Percentiles rank a stretch among this genome's conserved stretches.
Conservation (phyloP, 2,888 invertebrate species). For the Helleia helle region DNA sequence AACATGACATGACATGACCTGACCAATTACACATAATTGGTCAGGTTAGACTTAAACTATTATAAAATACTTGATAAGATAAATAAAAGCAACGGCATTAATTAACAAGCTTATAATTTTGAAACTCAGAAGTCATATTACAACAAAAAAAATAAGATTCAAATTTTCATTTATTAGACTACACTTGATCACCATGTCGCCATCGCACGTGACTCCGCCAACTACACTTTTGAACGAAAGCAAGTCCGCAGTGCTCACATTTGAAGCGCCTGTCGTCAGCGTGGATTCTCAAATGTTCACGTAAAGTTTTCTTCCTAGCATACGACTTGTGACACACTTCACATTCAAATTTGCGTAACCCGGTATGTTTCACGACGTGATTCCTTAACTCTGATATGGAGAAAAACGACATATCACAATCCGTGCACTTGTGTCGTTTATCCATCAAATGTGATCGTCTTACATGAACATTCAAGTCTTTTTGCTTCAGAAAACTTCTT, state of each 20-base stretch:
- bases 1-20: no score
- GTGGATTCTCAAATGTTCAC: slow-evolving; percentile 26
- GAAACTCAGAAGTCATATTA: no score
- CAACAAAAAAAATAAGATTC: no score
- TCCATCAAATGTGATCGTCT: slow-evolving; percentile 42
- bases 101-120: no score
- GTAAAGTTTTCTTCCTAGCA: slow-evolving; percentile 24
- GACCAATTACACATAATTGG: no score
- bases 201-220: slow-evolving; percentile 24
- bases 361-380: slow-evolving; percentile 36
- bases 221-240: slow-evolving; percentile 27
- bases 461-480: slow-evolving; percentile 33
- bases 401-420: slow-evolving; percentile 41
- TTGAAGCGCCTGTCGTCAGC: slow-evolving; percentile 22
- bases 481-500: slow-evolving; percentile 30
- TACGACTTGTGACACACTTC: slow-evolving; percentile 34
- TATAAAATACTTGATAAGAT: no score
- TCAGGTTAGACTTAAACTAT: no score
- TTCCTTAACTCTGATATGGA: slow-evolving; percentile 30
- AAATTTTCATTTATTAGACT: background rate
- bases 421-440: slow-evolving; percentile 32
- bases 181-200: slow-evolving; percentile 19
- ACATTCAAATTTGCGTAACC: slow-evolving; percentile 32
- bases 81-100: no score
- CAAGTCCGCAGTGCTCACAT: slow-evolving; percentile 23